These are phyloP conservation scores for Petrophora chlorosata DNA, from an alignment of 2,888 invertebrate species.

Conservation along the genomic window DNA sequence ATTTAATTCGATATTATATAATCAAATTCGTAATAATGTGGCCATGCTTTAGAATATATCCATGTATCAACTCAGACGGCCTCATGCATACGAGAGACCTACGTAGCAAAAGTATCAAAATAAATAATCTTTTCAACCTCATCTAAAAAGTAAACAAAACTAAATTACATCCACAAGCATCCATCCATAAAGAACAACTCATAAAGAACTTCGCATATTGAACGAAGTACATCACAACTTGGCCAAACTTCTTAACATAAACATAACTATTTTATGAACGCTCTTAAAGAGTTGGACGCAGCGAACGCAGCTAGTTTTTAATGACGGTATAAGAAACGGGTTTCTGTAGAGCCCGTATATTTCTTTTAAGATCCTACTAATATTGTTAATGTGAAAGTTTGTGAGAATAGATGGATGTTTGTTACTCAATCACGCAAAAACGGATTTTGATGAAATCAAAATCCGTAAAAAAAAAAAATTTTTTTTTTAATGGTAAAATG, in stretches of 20 bases:
- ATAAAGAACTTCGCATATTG: conserved; percentile 9
- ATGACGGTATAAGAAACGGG: neutral
- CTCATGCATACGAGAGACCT: too few species aligned
- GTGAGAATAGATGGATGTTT: too few species aligned
- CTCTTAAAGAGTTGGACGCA: conserved; percentile 1
- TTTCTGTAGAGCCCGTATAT: neutral
- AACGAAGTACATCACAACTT: conserved; percentile 7
- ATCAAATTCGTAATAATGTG: too few species aligned
- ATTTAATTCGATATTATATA: too few species aligned
- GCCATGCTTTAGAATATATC: too few species aligned
- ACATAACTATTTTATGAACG: neutral
- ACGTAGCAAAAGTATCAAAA: too few species aligned
- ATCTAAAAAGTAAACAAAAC: neutral
- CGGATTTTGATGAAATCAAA: too few species aligned
- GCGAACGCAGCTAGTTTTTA: conserved; percentile 3
- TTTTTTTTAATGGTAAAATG: too few species aligned
- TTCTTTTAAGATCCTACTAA: neutral
- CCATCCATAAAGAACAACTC: neutral
- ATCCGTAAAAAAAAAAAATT: too few species aligned
- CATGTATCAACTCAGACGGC: too few species aligned
- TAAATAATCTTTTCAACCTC: neutral
- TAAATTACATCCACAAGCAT: neutral
- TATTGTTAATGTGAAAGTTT: neutral
- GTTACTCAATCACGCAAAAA: too few species aligned
- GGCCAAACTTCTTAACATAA: conserved; percentile 1